These are phyloP conservation scores for roundworm (Caenorhabditis elegans) DNA, from an alignment of 1,140 invertebrate species.

Conservation along the genomic window DNA sequence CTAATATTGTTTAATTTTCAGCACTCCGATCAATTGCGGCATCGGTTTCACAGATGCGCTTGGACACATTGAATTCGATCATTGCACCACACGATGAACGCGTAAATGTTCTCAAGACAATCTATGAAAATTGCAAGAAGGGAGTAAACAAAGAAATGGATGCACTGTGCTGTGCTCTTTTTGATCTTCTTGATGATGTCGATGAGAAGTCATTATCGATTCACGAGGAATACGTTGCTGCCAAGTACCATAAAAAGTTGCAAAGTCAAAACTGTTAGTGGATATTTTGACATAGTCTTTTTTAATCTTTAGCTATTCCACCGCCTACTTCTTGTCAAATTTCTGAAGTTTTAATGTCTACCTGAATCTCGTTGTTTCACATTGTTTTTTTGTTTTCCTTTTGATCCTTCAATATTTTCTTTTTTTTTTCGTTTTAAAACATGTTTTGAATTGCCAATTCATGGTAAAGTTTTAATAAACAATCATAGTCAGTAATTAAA, in stretches of 20 bases:
- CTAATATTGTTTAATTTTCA: neutral
- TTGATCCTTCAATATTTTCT: no score
- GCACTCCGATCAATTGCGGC: neutral
- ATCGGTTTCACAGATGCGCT: neutral
- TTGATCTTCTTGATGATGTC: neutral
- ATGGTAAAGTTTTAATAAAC: no score
- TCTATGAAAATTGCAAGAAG: neutral
- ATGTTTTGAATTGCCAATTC: no score
- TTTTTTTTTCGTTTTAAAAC: no score
- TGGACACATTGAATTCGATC: neutral
- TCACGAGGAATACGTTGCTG: slow-evolving; percentile 8
- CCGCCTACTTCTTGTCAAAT: neutral
- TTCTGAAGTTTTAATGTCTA: no score
- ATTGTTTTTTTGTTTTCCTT: no score
- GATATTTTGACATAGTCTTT: neutral
- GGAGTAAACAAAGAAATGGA: slow-evolving; percentile 6
- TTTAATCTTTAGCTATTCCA: no score
- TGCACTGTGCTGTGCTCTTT: neutral
- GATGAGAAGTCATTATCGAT: neutral
- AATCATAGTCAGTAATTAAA: no score
- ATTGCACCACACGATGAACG: neutral
- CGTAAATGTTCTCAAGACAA: neutral
- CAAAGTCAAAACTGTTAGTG: neutral
- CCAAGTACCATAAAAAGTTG: neutral
- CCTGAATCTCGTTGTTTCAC: no score